These are phyloP conservation scores for Apotomis turbidana DNA, from an alignment of 2,888 invertebrate genomes.

Conservation along the genomic window DNA sequence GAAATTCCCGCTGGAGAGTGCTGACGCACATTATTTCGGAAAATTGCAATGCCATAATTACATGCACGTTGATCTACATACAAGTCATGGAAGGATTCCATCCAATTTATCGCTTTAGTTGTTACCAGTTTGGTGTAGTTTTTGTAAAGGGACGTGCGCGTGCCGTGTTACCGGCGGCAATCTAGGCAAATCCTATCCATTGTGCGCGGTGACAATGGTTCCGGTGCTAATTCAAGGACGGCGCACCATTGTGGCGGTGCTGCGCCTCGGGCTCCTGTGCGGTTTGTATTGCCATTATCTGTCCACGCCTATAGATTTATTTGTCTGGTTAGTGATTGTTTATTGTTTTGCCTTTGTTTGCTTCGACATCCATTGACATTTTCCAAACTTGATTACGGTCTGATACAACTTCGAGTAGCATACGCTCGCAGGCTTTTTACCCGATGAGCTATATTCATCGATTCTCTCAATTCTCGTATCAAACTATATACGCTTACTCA, in stretches of 20 bases:
- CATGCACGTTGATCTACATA: neutral
- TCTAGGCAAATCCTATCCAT: constrained; percentile 75
- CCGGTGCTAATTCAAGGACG: constrained; percentile 80
- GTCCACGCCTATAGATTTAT: constrained; percentile 40
- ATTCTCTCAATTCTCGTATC: neutral
- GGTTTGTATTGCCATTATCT: constrained; percentile 44
- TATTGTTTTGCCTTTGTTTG: constrained; percentile 33
- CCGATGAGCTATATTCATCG: neutral
- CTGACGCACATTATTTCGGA: constrained; percentile 6
- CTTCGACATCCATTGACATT: constrained; percentile 12
- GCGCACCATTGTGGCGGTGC: constrained; percentile 65
- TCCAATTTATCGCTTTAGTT: constrained; percentile 54
- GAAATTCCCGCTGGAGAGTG: neutral
- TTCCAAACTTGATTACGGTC: neutral
- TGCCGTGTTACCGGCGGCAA: constrained; percentile 56
- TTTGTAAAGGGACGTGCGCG: constrained; percentile 64
- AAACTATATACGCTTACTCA: neutral
- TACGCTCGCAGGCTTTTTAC: neutral
- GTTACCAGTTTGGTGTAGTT: constrained; percentile 55
- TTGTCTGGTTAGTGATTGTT: constrained; percentile 39
- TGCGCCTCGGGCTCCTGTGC: constrained; percentile 49
- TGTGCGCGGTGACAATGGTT: constrained; percentile 76
- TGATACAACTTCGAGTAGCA: neutral
- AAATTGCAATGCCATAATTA: neutral
- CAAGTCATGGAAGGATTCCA: constrained; percentile 10